These are phyloP conservation scores for Ametastegia equiseti DNA, from an alignment of 2,888 invertebrate species.

Conservation along the genomic window DNA sequence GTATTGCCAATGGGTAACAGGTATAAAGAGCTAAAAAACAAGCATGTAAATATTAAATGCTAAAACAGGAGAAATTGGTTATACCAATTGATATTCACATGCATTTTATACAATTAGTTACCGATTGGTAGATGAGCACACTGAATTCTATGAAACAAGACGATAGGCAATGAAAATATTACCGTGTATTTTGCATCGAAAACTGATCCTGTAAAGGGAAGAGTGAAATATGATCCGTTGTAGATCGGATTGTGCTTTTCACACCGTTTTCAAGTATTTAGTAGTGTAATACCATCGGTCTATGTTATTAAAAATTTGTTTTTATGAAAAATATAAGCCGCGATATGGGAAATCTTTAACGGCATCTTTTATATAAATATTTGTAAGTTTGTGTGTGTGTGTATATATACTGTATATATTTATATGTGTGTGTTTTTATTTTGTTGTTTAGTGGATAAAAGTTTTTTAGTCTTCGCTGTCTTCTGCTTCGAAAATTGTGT, in stretches of 20 bases:
- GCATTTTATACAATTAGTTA: neutral
- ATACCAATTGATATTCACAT: neutral
- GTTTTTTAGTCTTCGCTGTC: constrained; percentile 67
- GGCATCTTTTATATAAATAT: constrained; percentile 1
- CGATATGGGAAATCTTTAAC: neutral
- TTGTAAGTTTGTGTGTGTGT: neutral
- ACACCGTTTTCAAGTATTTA: neutral
- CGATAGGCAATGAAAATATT: neutral
- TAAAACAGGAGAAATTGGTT: neutral
- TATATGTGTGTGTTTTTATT: neutral
- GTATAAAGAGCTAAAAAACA: too few species aligned
- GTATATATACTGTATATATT: too few species aligned
- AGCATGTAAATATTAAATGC: too few species aligned
- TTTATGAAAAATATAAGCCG: constrained; percentile 28
- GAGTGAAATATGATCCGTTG: neutral
- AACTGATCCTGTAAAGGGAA: neutral
- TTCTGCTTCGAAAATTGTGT: constrained; percentile 76
- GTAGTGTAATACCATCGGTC: neutral
- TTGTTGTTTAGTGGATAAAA: neutral
- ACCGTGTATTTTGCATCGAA: neutral
- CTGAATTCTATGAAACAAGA: too few species aligned
- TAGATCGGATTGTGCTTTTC: neutral
- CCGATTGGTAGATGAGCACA: neutral
- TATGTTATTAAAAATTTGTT: neutral
- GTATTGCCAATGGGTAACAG: too few species aligned